Evolutionary conservation across 2,113 vertebrate species (phyloP).

Genomic region (Melanerpes aurifrons): DNA sequence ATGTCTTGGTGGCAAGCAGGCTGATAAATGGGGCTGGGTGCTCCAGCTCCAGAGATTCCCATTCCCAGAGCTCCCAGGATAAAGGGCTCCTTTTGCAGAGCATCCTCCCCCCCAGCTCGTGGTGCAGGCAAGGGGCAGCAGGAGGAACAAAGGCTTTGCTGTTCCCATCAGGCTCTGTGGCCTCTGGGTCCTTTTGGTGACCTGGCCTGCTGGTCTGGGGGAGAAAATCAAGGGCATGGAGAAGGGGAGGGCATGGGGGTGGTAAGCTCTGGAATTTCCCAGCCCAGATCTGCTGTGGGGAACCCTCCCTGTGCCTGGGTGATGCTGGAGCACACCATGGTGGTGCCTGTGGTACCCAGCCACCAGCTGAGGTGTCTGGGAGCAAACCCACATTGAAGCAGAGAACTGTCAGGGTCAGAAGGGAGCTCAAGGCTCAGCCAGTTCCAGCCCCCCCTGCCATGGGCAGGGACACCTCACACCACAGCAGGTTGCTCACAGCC

Average conservation of each 20-base stretch:
- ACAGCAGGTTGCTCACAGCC: too few relatives aligned
- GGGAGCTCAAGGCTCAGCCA: too few relatives aligned
- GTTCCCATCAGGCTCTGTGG: background rate
- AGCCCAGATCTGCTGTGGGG: rapidly evolving
- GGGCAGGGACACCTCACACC: too few relatives aligned
- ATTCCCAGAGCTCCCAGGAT: background rate
- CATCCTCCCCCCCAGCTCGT: background rate
- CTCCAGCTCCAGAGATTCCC: background rate
- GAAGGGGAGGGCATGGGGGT: background rate
- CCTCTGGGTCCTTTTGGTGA: background rate
- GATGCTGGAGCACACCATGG: background rate
- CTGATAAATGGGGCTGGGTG: background rate
- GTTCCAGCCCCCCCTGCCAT: too few relatives aligned
- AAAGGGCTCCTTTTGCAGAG: slow-evolving; percentile 39
- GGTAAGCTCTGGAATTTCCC: background rate
- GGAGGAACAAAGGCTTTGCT: slow-evolving; percentile 18
- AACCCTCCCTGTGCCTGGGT: rapidly evolving
- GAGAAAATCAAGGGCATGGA: background rate
- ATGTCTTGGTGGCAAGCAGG: rapidly evolving
- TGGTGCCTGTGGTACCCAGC: rapidly evolving
- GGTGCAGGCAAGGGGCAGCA: rapidly evolving
- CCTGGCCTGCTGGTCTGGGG: background rate
- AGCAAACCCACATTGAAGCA: too few relatives aligned
- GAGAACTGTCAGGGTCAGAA: too few relatives aligned
- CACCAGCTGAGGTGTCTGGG: too few relatives aligned